A percentile compares a stretch with the other conserved stretches of the same genome.
These are phyloP conservation scores for Bombus ignitus DNA, from an alignment of 1,140 invertebrate species.

Conservation along the genomic window DNA sequence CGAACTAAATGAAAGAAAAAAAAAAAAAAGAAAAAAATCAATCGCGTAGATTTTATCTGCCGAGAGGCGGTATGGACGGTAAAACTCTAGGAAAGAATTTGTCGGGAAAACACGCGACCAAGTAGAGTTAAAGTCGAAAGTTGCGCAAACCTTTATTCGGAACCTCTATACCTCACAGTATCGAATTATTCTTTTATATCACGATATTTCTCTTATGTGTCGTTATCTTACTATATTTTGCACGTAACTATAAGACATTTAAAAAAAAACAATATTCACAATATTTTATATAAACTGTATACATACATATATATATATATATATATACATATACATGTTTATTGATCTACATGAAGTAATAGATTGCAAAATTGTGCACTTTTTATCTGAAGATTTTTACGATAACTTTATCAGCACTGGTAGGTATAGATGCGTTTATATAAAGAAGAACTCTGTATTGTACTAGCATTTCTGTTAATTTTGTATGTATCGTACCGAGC, in stretches of 20 bases:
- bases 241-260: no score
- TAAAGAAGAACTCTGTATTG: slow-evolving; percentile 8
- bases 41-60: slow-evolving; percentile 8
- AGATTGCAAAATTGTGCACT: neutral
- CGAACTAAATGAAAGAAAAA: neutral
- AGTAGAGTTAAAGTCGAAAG: slow-evolving; percentile 11
- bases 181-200: neutral
- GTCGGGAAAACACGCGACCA: slow-evolving; percentile 22
- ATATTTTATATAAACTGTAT: no score
- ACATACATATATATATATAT: neutral
- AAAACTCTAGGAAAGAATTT: neutral
- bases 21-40: neutral
- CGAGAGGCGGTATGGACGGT: neutral
- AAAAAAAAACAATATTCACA: no score
- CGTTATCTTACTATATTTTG: no score
- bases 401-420: neutral
- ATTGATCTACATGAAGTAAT: neutral
- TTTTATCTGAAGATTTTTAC: neutral
- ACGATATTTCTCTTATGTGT: no score
- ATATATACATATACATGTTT: neutral
- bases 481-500: slow-evolving; percentile 13
- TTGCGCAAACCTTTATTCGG: slow-evolving; percentile 45
- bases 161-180: slow-evolving; percentile 37
- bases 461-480: neutral
- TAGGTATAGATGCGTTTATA: slow-evolving; percentile 22